Evolutionary conservation across 2,797 vertebrate genomes (phyloP), one percentile per base, ranked within the genome.

Genomic region (Cossypha niveicapilla): DNA sequence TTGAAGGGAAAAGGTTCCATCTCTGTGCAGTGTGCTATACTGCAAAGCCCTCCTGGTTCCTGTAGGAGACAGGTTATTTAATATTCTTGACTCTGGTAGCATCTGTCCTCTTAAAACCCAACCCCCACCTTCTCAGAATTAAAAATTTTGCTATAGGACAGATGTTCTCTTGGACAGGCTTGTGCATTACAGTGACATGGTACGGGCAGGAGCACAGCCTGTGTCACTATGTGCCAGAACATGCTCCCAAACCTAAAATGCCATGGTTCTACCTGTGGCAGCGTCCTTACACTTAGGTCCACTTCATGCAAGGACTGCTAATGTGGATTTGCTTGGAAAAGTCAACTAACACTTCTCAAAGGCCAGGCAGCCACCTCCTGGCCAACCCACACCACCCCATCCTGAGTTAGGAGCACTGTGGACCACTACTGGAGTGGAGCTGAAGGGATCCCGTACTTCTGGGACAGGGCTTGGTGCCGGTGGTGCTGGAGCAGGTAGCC

Each of bases 191-290:
- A 37, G 41, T 16, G 47, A 30, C 56, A 73, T 16, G 34, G 34
- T 27, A 28, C 0, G 13, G 34, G 23, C 50, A 72, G 86, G 62
- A 81, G 35, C 35, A 25, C 25, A 42, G 32, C 32, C 48, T 23
- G 1, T 6, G 41, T 58, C 56, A 13, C 16, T 3, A 2, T 0
- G 1, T 7, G 15, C 32, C 23, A 22, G 34, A 56, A 39, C 1
- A 37, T 13, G 18, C 35, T 83, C 32, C n/a, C 41, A 35, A 50
- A n/a, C 8, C 8, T n/a, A 18, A 53, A 27, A 10, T 50, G 9
- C 51, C 42, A 15, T 3, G 17, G 6, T 18, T 56, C 25, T 57
- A 34, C 6, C 51, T 5, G 10, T 24, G 54, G 18, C 34, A 19
- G 10, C 1, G 7, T 50, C 37, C 24, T 60, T 15, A 10, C 24